Evolutionary conservation across 2,113 vertebrate species (phyloP).

Genomic region (Dipodomys spectabilis): DNA sequence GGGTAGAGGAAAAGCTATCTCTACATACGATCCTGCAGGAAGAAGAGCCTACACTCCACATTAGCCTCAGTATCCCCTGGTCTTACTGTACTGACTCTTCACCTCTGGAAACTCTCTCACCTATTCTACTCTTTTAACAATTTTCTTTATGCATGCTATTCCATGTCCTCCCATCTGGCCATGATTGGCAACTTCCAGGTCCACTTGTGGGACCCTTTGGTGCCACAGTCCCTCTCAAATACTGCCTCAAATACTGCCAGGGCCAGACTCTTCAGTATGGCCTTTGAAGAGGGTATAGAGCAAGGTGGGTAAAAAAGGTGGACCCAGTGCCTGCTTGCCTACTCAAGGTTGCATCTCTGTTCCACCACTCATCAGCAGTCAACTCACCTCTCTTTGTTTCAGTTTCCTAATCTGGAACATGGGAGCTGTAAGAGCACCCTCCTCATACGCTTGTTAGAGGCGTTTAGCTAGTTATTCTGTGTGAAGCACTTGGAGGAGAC

Average conservation of each 20-base stretch:
- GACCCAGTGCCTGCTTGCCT: neutral
- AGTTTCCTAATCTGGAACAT: conserved; percentile 42
- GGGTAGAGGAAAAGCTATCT: neutral
- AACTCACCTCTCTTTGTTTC: neutral
- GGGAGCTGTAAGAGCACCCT: neutral
- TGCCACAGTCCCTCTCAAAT: neutral
- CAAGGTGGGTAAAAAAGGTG: neutral
- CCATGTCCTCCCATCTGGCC: neutral
- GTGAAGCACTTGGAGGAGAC: neutral
- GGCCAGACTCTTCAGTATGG: neutral
- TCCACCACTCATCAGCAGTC: neutral
- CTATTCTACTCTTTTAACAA: neutral
- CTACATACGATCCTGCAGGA: neutral
- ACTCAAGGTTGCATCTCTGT: neutral
- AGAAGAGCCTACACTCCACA: neutral
- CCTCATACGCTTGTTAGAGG: neutral
- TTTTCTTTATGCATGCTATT: neutral
- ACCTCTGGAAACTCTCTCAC: neutral
- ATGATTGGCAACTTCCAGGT: neutral
- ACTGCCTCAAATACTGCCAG: neutral
- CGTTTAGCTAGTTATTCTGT: neutral
- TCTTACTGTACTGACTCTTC: neutral
- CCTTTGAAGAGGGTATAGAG: neutral
- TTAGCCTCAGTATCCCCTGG: neutral
- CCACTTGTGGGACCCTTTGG: neutral